Base-by-base conservation (phyloP, 2,888 invertebrate species). In the Trisateles emortualis region DNA sequence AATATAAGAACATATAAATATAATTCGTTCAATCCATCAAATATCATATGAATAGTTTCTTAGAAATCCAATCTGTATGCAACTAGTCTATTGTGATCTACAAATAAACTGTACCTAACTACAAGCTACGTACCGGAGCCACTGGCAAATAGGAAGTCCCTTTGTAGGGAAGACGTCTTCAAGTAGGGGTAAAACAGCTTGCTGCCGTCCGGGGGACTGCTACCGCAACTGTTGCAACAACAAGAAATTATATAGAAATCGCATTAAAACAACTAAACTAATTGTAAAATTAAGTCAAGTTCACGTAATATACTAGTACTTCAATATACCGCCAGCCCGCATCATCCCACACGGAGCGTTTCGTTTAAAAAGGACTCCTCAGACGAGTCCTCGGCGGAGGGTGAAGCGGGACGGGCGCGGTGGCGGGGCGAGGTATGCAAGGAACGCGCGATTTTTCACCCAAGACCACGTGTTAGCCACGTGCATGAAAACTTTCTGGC, bases 141-240 rank as follows among this genome's bases (percentile, higher is more conserved):
- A 90, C 92, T 93, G 83, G 93, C 92, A 84, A 93, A 93, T 73
- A 93, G 89, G 85, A 93, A 90, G 83, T 93, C 93, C 93, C 93
- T 92, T 85, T 93, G 93, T 61, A 93, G 92, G 92, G 93, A 92
- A 64, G 93, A 93, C 92, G 93, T 93, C 88, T 93, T 93, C 91
- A 93, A 81, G 76, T 93, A 93, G 72, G 93, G 93, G 90, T 93
- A 93, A 92, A 93, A 93, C 93, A 93, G 93, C 90, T 93, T 93
- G 93, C 83, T 81, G 92, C 80, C 88, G 86, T 85, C 64, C 77
- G 64, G 67, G 60, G 65, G 68, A 83, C 85, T 74, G 76, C 77
- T 70, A 78, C 72, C 74, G 67, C 60, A 76, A 90, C 91, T 91
- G 87, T 53, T 51, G 65, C 65, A 72, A 74, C 66, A 72, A 74